phyloP scores from a whole-genome alignment of 92 coral and sea anemone species.

The Porites divaricata region DNA sequence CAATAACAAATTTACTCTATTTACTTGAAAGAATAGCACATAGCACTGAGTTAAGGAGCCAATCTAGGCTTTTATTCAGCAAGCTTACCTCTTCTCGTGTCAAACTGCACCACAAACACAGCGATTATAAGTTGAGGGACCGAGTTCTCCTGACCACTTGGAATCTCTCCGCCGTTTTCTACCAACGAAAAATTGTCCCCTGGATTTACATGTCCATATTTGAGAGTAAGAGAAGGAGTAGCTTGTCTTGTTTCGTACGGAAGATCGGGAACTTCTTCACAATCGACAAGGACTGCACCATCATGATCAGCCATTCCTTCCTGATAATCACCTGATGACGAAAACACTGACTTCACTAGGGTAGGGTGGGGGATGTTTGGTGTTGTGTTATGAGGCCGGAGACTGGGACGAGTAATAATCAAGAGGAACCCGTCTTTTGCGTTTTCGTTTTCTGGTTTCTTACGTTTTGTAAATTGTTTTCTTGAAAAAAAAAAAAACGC shows the following conservation, averaged over 20 bases:
- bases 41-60: too few species aligned
- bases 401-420: conserved; percentile 20
- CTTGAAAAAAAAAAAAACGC: too few species aligned
- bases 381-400: not conserved
- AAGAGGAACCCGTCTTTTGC: not conserved
- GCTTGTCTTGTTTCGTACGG: conserved; percentile 74
- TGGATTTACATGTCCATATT: conserved; percentile 2
- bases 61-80: not conserved
- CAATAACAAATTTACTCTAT: too few species aligned
- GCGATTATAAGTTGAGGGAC: conserved; percentile 87
- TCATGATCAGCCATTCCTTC: conserved; percentile 78
- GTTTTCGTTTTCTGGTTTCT: not conserved
- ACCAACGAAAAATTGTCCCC: conserved; percentile 30
- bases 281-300: conserved; percentile 64
- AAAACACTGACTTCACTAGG: conserved; percentile 26
- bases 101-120: conserved; percentile 96
- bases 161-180: not conserved
- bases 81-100: conserved; percentile 89
- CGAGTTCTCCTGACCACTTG: conserved; percentile 25
- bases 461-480: too few species aligned
- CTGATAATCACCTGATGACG: not conserved
- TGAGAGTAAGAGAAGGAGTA: conserved; percentile 14
- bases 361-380: conserved; percentile 26
- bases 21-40: too few species aligned
- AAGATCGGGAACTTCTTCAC: conserved; percentile 90